Conservation (phyloP, 2,113 vertebrate species). For the Lipotes vexillifer region DNA sequence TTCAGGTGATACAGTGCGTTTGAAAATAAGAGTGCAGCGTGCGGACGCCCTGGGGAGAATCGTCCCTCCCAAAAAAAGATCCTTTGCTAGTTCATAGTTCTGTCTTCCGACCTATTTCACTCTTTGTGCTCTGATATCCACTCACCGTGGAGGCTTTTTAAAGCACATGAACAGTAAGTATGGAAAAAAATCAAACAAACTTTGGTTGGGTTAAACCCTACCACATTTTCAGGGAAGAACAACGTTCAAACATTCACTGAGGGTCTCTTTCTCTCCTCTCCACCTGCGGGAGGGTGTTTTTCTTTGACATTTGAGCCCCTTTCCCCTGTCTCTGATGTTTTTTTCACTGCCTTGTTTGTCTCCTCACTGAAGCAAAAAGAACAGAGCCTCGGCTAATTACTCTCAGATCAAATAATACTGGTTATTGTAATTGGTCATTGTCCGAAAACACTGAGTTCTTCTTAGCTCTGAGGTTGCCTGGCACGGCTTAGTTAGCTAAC, state of each 20-base stretch:
- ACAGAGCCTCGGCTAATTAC: slow-evolving; percentile 73
- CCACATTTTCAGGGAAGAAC: slow-evolving; percentile 13
- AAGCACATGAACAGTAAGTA: not conserved
- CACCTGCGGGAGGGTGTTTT: slow-evolving; percentile 68
- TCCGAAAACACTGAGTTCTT: slow-evolving; percentile 75
- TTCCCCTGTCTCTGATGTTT: slow-evolving; percentile 70
- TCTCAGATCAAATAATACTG: slow-evolving; percentile 76
- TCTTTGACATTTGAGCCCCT: slow-evolving; percentile 70
- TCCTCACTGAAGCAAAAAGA: slow-evolving; percentile 75
- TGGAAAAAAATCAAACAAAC: not conserved
- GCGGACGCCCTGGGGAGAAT: not conserved
- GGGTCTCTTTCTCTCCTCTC: slow-evolving; percentile 41
- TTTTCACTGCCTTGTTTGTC: slow-evolving; percentile 67
- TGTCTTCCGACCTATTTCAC: not conserved
- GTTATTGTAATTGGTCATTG: slow-evolving; percentile 78
- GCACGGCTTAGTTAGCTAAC: slow-evolving; percentile 70
- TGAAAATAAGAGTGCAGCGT: not conserved
- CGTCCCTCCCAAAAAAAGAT: not conserved
- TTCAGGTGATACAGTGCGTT: not conserved
- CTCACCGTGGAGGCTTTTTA: not conserved
- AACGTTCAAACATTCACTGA: not conserved
- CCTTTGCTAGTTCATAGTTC: not conserved
- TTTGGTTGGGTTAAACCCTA: not conserved
- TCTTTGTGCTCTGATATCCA: not conserved
- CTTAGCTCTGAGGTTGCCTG: slow-evolving; percentile 70